A percentile compares a stretch with the other conserved stretches of the same genome.
phyloP scores from a whole-genome alignment of 2,888 invertebrate species.

The Apamea epomidion region DNA sequence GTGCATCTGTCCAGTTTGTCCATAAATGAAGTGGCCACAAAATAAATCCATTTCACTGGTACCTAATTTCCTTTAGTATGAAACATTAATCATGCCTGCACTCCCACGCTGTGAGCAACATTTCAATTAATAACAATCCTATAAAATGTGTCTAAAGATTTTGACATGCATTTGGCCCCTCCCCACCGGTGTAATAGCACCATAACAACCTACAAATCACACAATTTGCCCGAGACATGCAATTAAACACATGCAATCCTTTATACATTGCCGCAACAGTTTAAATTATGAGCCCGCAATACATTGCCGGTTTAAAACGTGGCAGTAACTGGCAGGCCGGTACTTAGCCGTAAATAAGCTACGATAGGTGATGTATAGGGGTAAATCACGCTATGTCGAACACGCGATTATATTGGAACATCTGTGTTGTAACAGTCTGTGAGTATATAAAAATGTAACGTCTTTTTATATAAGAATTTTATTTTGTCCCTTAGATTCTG shows the following conservation, averaged over 20 bases:
- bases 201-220: conserved; percentile 11
- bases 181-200: background rate
- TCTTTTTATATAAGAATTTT: background rate
- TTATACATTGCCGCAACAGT: conserved; percentile 13
- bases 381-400: conserved; percentile 37
- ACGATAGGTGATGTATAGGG: conserved; percentile 23
- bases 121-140: background rate
- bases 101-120: background rate
- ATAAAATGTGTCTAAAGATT: background rate
- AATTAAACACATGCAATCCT: conserved; percentile 32
- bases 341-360: conserved; percentile 41
- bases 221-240: conserved; percentile 6
- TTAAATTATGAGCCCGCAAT: conserved; percentile 26
- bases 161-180: background rate
- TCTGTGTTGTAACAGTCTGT: background rate
- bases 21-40: background rate
- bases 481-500: background rate
- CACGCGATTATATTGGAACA: conserved; percentile 40
- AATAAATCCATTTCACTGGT: background rate
- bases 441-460: background rate
- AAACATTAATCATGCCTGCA: background rate
- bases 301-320: conserved; percentile 33
- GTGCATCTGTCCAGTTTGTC: background rate
- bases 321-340: background rate
- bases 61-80: background rate